These are phyloP conservation scores for Agelas oroides DNA, from an alignment of 37 sponge, comb jelly and placozoan genomes.

Conservation along the genomic window DNA sequence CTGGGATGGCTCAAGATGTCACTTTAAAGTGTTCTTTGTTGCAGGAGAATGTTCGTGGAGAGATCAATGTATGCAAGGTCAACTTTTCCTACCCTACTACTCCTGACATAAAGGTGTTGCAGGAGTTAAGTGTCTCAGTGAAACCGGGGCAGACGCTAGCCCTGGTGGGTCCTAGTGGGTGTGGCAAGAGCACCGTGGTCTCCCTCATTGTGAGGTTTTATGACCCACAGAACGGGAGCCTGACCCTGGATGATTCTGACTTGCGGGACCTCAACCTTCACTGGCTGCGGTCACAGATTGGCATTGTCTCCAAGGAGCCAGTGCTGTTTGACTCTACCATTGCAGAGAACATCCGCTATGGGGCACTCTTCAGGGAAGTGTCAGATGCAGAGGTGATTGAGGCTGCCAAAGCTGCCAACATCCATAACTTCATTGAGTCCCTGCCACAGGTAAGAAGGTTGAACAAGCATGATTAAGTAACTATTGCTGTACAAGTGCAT, in stretches of 20 bases:
- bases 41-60: too few species aligned
- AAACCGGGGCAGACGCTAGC: constrained; percentile 86
- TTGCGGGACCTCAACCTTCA: constrained; percentile 59
- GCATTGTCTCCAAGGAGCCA: constrained; percentile 82
- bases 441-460: constrained; percentile 72
- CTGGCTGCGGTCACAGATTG: constrained; percentile 81
- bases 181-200: constrained; percentile 93
- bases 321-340: constrained; percentile 75
- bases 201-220: constrained; percentile 88
- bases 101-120: constrained; percentile 62
- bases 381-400: constrained; percentile 76
- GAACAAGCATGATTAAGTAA: too few species aligned
- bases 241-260: constrained; percentile 55
- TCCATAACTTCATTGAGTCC: constrained; percentile 82
- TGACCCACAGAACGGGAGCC: constrained; percentile 41
- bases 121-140: constrained; percentile 49
- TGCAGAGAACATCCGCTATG: constrained; percentile 92
- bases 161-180: constrained; percentile 91
- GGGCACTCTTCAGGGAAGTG: constrained; percentile 77
- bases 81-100: constrained; percentile 78
- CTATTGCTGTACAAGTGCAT: too few species aligned
- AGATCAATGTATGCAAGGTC: constrained; percentile 45
- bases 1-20: too few species aligned
- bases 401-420: constrained; percentile 91
- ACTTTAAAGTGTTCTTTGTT: too few species aligned